A percentile compares a stretch with the other conserved stretches of the same genome.
phyloP scores from a whole-genome alignment of 1,140 invertebrate species.

The Chrysoperla carnea region DNA sequence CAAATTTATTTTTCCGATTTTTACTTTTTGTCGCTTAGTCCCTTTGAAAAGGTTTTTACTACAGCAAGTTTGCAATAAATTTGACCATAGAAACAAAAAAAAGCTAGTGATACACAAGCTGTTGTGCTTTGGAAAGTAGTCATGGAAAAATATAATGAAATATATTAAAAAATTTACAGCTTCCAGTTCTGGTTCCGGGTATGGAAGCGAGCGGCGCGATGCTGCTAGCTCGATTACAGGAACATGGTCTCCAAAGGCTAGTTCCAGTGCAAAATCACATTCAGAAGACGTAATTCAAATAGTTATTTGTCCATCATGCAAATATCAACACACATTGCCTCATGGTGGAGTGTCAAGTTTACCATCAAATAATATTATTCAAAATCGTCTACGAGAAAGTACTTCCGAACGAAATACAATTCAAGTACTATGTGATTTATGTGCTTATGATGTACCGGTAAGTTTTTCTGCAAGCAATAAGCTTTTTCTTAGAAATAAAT shows the following conservation, averaged over 20 bases:
- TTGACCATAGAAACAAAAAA: too few species aligned
- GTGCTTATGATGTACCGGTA: conserved; percentile 32
- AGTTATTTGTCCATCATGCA: conserved; percentile 31
- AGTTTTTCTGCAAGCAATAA: conserved; percentile 4
- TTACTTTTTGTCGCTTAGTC: too few species aligned
- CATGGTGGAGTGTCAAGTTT: conserved; percentile 27
- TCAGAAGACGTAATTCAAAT: conserved; percentile 23
- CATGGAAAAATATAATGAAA: too few species aligned
- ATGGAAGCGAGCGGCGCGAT: neutral
- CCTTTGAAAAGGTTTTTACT: too few species aligned
- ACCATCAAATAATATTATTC: conserved; percentile 35
- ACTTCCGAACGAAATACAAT: conserved; percentile 24
- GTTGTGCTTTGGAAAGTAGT: too few species aligned
- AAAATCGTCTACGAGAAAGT: conserved; percentile 29
- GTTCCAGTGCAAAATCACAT: conserved; percentile 12
- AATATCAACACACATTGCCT: conserved; percentile 26
- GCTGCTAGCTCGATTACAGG: neutral
- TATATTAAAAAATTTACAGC: neutral
- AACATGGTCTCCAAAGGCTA: neutral
- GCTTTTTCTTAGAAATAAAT: neutral
- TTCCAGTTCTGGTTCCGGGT: neutral
- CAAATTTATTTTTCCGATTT: too few species aligned
- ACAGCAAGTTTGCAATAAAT: too few species aligned
- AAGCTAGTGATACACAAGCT: too few species aligned
- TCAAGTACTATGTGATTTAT: conserved; percentile 34